Base-by-base conservation (phyloP, 2,797 vertebrate species). In the Delichon dasypus region DNA sequence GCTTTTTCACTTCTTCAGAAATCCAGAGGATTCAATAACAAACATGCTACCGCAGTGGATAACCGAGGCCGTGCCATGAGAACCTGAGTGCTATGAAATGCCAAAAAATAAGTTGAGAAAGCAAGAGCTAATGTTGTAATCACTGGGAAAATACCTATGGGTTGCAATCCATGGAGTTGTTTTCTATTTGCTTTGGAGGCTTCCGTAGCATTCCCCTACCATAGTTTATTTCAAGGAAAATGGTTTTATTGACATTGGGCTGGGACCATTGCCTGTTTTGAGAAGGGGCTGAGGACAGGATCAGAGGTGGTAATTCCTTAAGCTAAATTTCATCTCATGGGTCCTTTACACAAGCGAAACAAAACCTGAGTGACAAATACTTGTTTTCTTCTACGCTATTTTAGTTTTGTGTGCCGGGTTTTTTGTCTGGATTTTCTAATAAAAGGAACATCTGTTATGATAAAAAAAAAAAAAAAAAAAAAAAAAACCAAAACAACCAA, bases 131-230 rank as follows among this genome's bases (percentile, higher is more conserved):
- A 22, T 51, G 15, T n/a, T 82, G n/a, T 20, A 61, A 65, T 54
- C n/a, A 1, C 7, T 16, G 58, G 25, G 22, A 75, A 78, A 66
- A 11, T 27, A 48, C 0, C 0, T 21, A 54, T 0, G 0, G 20
- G 14, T 11, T 54, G 27, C 5, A 61, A 2, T 23, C 29, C 26
- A 3, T 13, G 5, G 23, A 19, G 19, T 5, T 5, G 2, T 25
- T 85, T 87, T 38, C 23, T 10, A 5, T 60, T 92, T 62, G n/a
- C 30, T 25, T 64, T 54, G 11, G 27, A 93, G 51, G 22, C 32
- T 79, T 84, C 40, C 10, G 3, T 3, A 14, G 12, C 23, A 12
- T 77, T 57, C 53, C 10, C 17, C 13, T 76, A 23, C 21, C 13
- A 20, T 21, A 5, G 16, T 66, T 76, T 8, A 34, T 76, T 68